phyloP scores from a whole-genome alignment of 92 coral and sea anemone species.

The Scolanthus callimorphus region DNA sequence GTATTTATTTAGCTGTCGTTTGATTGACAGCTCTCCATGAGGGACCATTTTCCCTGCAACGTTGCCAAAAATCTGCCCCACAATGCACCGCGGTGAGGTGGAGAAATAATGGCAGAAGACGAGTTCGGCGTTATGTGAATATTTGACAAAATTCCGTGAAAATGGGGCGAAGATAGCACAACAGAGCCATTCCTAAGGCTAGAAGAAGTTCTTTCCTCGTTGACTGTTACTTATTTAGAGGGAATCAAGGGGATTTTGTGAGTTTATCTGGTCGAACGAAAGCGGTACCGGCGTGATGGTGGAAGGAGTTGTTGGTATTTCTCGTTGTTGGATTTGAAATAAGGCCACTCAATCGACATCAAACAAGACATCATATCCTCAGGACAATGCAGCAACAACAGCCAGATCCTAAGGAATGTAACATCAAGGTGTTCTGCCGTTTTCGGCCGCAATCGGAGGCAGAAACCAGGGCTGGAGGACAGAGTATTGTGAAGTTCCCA shows the following conservation, averaged over 20 bases:
- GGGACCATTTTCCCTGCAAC: slow-evolving; percentile 26
- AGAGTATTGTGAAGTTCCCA: slow-evolving; percentile 73
- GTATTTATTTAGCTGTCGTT: slow-evolving; percentile 51
- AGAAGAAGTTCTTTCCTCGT: not conserved
- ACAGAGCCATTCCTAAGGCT: slow-evolving; percentile 18
- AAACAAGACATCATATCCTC: too few relatives aligned
- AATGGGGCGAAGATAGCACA: slow-evolving; percentile 52
- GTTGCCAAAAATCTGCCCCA: slow-evolving; percentile 63
- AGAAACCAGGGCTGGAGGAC: slow-evolving; percentile 90
- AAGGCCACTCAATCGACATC: too few relatives aligned
- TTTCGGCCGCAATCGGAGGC: slow-evolving; percentile 99
- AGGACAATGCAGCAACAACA: slow-evolving; percentile 26
- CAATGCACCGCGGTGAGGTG: slow-evolving; percentile 63
- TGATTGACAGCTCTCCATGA: slow-evolving; percentile 65
- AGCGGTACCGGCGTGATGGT: slow-evolving; percentile 2
- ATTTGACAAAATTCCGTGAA: slow-evolving; percentile 44
- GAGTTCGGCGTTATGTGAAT: slow-evolving; percentile 48
- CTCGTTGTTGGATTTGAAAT: too few relatives aligned
- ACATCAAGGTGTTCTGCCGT: slow-evolving; percentile 95
- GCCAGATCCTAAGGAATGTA: slow-evolving; percentile 91
- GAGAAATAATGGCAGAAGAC: slow-evolving; percentile 87
- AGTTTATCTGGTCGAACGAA: not conserved
- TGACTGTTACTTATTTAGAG: too few relatives aligned
- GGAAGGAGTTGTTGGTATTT: not conserved
- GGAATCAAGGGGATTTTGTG: not conserved